Evolutionary conservation across 2,888 invertebrate genomes (phyloP), one percentile per base, ranked within the genome.

Genomic region (Diaprepes abbreviatus): DNA sequence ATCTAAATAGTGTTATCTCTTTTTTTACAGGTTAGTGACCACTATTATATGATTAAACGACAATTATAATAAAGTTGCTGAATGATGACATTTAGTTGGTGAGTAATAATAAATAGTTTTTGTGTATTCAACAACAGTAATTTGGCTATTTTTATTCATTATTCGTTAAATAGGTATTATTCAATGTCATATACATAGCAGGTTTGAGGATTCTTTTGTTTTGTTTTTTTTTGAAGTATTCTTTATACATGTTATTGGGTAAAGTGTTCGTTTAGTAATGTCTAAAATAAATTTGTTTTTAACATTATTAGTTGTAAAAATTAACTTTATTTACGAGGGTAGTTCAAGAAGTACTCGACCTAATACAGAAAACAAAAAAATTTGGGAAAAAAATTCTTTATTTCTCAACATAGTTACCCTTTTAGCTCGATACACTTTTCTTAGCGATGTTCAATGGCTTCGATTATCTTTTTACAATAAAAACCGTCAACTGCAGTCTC

Each of bases 21-120:
- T 17, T 52, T 48, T 24, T 52, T 52, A 14, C 52, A 52, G 52
- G 52, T 52, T 28, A 52, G 52, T 52, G 52, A 52, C 52, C 52
- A 52, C 17, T 9, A 43, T 43, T 14, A 43, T 43, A 19, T 43
- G 10, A 43, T 43, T 43, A 43, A 43, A 17, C 17, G 3, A 1
- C 40, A 10, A 19, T 43, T 43, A 24, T 24, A 43, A 17, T 10
- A 43, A 43, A 43, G 17, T 43, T 43, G 40, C 9, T 43, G 40
- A 43, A 43, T 43, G 40, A 19, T 43, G 40, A 17, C 40, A 43
- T 43, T 35, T 2, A 43, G 40, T 14, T 43, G 40, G 40, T 43
- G 40, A 43, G 40, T 43, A 43, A 43, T 14, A 43, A 38, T 14
- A 38, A 38, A 6, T 14, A 38, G 16, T 43, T 43, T 38, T 38